Evolutionary conservation across 1,140 invertebrate genomes (phyloP).

Genomic region (Helicoverpa armigera): DNA sequence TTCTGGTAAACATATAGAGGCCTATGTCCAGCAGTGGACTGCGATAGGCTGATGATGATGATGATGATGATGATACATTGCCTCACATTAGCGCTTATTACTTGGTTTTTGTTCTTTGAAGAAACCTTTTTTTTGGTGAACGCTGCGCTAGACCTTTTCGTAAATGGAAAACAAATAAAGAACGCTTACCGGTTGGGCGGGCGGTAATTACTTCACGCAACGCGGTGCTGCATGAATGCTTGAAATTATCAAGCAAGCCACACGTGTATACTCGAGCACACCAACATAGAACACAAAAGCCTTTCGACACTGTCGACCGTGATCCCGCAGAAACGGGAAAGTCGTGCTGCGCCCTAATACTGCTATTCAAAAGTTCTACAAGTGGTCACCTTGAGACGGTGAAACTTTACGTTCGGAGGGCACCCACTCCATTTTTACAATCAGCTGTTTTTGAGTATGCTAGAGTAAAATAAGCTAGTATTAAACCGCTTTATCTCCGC

Average conservation of each 20-base stretch:
- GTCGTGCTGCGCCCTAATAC: neutral
- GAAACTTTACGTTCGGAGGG: slow-evolving; percentile 1
- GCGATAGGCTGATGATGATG: too few relatives aligned
- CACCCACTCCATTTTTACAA: neutral
- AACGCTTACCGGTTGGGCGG: slow-evolving; percentile 28
- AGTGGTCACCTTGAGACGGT: slow-evolving; percentile 27
- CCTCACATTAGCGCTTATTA: slow-evolving; percentile 20
- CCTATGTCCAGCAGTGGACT: too few relatives aligned
- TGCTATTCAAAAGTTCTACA: slow-evolving; percentile 17
- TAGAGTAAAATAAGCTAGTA: slow-evolving; percentile 15
- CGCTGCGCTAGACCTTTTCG: slow-evolving; percentile 3
- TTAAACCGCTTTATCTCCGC: neutral
- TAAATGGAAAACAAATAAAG: slow-evolving; percentile 50
- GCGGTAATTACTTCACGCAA: slow-evolving; percentile 37
- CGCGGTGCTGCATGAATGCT: slow-evolving; percentile 15
- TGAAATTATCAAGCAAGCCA: slow-evolving; percentile 34
- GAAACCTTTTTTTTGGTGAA: neutral
- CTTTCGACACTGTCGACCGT: slow-evolving; percentile 14
- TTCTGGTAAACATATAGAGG: slow-evolving; percentile 8
- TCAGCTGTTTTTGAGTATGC: slow-evolving; percentile 12
- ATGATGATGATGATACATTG: too few relatives aligned
- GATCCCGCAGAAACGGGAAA: slow-evolving; percentile 1
- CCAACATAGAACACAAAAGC: neutral
- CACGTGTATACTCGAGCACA: slow-evolving; percentile 21
- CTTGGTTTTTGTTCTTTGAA: slow-evolving; percentile 24